These are phyloP conservation scores for Nycticorax nycticorax DNA, from an alignment of 2,113 vertebrate species.

Conservation along the genomic window DNA sequence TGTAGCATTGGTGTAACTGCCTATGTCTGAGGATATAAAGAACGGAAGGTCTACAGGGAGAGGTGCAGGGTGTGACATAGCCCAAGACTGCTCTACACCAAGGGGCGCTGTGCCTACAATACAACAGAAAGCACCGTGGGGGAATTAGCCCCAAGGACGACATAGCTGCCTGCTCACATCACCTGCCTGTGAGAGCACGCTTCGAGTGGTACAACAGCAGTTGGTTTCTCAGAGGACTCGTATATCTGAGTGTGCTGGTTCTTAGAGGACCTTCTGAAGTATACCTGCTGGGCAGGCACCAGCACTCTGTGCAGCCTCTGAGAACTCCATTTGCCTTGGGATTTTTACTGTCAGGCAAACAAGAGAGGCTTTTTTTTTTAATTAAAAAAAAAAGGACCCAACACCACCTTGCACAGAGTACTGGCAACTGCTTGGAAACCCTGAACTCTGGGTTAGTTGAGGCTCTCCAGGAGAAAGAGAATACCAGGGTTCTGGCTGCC, in stretches of 20 bases:
- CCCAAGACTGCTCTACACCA: neutral
- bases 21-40: neutral
- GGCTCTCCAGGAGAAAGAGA: neutral
- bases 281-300: neutral
- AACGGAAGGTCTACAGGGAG: neutral
- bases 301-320: neutral
- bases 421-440: neutral
- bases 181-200: neutral
- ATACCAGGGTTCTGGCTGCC: neutral
- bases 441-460: neutral
- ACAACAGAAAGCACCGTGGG: neutral
- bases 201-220: neutral
- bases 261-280: neutral
- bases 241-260: rapidly evolving
- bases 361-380: neutral
- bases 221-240: neutral
- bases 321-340: neutral
- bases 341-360: neutral
- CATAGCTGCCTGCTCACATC: neutral
- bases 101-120: neutral
- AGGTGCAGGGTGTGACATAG: neutral
- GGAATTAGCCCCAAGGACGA: neutral
- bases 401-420: neutral
- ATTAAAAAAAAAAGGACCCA: neutral
- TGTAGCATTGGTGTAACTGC: neutral